Percentiles rank a stretch among this genome's conserved stretches.
phyloP scores from a whole-genome alignment of 1,140 invertebrate genomes.

The Drosophila pseudoobscura region DNA sequence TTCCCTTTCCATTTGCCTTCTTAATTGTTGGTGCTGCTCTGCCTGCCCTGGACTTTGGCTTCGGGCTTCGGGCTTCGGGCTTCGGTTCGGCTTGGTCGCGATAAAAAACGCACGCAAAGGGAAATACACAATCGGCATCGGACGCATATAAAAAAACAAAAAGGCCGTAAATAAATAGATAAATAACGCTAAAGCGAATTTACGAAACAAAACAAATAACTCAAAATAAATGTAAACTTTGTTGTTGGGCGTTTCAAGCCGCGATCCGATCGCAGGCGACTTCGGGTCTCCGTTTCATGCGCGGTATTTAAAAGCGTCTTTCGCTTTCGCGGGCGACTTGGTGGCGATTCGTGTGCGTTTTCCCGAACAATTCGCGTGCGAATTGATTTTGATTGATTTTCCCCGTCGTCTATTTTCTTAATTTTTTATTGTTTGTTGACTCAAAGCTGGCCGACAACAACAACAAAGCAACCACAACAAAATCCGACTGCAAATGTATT shows the following conservation, averaged over 20 bases:
- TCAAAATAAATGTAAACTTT: slow-evolving; percentile 24
- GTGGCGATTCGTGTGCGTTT: slow-evolving; percentile 5
- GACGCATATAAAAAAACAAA: not conserved
- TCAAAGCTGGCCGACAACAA: slow-evolving; percentile 32
- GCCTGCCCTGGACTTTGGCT: too few relatives aligned
- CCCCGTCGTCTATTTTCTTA: slow-evolving; percentile 4
- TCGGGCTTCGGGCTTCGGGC: too few relatives aligned
- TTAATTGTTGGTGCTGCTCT: too few relatives aligned
- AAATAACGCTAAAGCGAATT: slow-evolving; percentile 45
- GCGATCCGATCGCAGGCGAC: too few relatives aligned
- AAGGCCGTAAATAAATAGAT: slow-evolving; percentile 35
- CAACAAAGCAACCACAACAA: slow-evolving; percentile 15
- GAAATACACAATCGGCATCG: too few relatives aligned
- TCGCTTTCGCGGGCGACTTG: not conserved
- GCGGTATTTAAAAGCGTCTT: slow-evolving; percentile 15
- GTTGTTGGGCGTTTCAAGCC: slow-evolving; percentile 15
- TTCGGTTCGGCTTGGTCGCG: too few relatives aligned
- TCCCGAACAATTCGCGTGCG: too few relatives aligned
- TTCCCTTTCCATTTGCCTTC: too few relatives aligned
- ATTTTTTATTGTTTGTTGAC: not conserved
- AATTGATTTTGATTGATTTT: not conserved
- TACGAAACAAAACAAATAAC: slow-evolving; percentile 62
- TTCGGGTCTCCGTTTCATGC: not conserved
- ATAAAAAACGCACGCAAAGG: not conserved
- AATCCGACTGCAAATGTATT: slow-evolving; percentile 35